These are phyloP conservation scores for Tetranychus piercei DNA, from an alignment of 2,888 invertebrate species.

Conservation along the genomic window DNA sequence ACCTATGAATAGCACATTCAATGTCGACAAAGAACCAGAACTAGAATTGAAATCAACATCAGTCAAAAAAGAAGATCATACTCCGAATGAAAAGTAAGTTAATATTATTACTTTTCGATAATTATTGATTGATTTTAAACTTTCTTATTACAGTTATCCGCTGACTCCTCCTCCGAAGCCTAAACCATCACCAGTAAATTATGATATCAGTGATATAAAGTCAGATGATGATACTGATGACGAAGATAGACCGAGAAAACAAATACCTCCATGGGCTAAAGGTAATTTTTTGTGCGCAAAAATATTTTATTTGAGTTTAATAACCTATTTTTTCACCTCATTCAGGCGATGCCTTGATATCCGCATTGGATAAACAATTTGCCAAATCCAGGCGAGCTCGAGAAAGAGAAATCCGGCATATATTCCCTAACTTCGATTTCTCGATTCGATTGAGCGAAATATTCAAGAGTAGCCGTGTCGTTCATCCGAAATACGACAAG, in stretches of 20 bases:
- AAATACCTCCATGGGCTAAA: slow-evolving; percentile 19
- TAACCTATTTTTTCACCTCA: no score
- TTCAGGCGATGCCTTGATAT: not conserved
- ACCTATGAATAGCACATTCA: slow-evolving; percentile 1
- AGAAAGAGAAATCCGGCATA: not conserved
- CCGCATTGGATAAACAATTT: slow-evolving; percentile 12
- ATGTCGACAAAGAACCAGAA: slow-evolving; percentile 4
- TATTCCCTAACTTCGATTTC: not conserved
- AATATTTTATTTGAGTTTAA: not conserved
- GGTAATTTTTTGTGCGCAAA: not conserved
- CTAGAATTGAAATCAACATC: not conserved
- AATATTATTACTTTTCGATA: not conserved
- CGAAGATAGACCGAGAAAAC: slow-evolving; percentile 15
- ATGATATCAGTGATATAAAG: slow-evolving; percentile 17
- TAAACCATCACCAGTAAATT: slow-evolving; percentile 10
- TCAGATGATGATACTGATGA: slow-evolving; percentile 20
- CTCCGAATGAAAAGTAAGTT: not conserved
- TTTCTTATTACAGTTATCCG: not conserved
- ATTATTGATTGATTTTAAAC: not conserved
- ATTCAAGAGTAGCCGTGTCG: not conserved
- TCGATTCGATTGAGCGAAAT: not conserved
- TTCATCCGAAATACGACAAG: slow-evolving; percentile 7
- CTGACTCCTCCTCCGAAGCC: slow-evolving; percentile 10
- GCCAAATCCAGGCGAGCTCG: not conserved
- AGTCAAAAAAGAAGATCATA: not conserved